phyloP scores from a whole-genome alignment of 2,113 vertebrate genomes.

The Noctilio leporinus region DNA sequence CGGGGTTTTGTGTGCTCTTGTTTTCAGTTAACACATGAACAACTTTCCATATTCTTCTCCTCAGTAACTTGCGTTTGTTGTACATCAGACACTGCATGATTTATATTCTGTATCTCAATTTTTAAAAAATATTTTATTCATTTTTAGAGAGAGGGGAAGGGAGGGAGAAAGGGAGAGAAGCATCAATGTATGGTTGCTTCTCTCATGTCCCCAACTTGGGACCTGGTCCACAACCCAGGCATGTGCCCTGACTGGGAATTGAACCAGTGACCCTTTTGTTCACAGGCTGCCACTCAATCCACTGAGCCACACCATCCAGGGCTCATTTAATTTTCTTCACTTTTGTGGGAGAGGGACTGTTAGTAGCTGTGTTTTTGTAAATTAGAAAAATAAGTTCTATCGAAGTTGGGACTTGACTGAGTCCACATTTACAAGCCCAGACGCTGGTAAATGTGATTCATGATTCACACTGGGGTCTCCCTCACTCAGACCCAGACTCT shows the following conservation, averaged over 20 bases:
- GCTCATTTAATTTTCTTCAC: conserved; percentile 8
- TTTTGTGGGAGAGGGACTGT: neutral
- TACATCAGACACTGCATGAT: neutral
- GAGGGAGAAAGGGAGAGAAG: too few species aligned
- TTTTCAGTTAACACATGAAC: neutral
- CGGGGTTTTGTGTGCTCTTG: neutral
- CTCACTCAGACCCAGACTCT: neutral
- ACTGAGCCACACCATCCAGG: too few species aligned
- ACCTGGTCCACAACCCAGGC: too few species aligned
- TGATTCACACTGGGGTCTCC: neutral
- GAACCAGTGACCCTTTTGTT: too few species aligned
- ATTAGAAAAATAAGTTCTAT: neutral
- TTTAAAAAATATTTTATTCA: too few species aligned
- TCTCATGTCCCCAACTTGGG: too few species aligned
- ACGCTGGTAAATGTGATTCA: neutral
- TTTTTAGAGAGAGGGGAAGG: too few species aligned
- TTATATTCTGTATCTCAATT: neutral
- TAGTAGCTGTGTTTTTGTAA: neutral
- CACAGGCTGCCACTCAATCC: too few species aligned
- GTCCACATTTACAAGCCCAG: too few species aligned
- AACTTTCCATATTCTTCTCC: neutral
- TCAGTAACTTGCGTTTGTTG: neutral
- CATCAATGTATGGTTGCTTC: too few species aligned
- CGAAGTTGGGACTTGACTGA: neutral
- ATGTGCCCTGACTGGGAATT: too few species aligned